These are phyloP conservation scores for Chaetura pelagica DNA, from an alignment of 2,113 vertebrate species.

Conservation along the genomic window DNA sequence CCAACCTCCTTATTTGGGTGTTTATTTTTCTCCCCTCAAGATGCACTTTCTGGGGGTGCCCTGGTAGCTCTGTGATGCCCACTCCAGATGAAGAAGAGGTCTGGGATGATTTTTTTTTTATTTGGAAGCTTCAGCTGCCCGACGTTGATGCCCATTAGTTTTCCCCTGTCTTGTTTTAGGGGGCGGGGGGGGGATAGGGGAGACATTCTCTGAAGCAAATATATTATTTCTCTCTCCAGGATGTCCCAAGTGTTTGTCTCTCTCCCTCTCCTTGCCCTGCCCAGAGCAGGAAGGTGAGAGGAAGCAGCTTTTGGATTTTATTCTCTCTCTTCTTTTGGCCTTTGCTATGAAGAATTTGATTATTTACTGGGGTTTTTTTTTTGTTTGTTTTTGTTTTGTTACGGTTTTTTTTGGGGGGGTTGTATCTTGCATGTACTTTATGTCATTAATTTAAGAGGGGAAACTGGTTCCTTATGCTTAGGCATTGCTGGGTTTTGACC, in stretches of 20 bases:
- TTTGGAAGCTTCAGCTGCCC: neutral
- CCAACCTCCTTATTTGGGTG: neutral
- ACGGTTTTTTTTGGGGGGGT: neutral
- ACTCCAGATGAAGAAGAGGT: constrained; percentile 5
- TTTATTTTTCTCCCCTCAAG: neutral
- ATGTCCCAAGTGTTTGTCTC: neutral
- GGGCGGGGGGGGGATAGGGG: neutral
- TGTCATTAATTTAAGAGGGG: neutral
- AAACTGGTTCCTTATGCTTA: neutral
- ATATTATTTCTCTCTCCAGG: constrained; percentile 34
- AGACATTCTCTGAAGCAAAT: constrained; percentile 42
- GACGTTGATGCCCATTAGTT: neutral
- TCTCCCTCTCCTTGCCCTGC: neutral
- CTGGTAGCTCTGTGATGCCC: constrained; percentile 10
- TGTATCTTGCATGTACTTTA: neutral
- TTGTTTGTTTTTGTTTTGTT: neutral
- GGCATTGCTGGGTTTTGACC: neutral
- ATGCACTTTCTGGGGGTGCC: constrained; percentile 59
- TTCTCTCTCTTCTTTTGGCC: neutral
- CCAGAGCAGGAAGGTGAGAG: neutral
- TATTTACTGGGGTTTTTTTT: neutral
- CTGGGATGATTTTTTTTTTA: neutral
- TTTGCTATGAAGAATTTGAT: constrained; percentile 2
- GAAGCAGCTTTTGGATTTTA: constrained; percentile 16
- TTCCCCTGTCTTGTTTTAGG: constrained; percentile 12